These are phyloP conservation scores for Syncerus caffer DNA, from an alignment of 2,797 vertebrate species.

Conservation along the genomic window DNA sequence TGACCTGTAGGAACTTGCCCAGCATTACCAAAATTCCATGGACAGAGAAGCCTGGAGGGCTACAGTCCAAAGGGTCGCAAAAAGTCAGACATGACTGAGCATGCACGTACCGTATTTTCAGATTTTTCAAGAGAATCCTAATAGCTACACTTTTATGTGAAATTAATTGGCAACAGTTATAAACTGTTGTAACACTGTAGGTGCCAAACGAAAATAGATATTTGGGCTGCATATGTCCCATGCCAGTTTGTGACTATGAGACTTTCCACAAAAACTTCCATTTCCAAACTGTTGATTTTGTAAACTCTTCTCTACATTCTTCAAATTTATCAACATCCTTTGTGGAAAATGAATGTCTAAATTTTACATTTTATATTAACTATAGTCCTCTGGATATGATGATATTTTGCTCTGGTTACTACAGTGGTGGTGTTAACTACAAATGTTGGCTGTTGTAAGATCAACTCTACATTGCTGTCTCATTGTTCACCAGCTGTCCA, in stretches of 20 bases:
- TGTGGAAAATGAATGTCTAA: conserved; percentile 9
- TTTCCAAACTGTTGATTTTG: background rate
- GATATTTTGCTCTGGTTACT: background rate
- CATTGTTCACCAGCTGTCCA: background rate
- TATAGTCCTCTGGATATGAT: background rate
- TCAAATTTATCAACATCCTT: conserved; percentile 19
- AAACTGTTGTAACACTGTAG: background rate
- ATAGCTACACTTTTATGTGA: background rate
- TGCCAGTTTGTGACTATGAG: background rate
- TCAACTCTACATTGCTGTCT: background rate
- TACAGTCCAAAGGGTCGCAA: background rate
- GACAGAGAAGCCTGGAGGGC: background rate
- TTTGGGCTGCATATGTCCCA: background rate
- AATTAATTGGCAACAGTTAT: background rate
- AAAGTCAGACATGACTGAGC: background rate
- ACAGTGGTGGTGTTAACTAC: background rate
- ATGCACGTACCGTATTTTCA: background rate
- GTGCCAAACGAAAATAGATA: background rate
- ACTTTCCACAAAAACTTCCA: background rate
- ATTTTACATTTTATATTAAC: background rate
- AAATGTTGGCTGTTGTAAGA: background rate
- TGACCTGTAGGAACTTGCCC: background rate
- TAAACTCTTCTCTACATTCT: background rate
- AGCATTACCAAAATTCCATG: background rate
- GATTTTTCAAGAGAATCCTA: conserved; percentile 42